A percentile compares a stretch with the other conserved stretches of the same genome.
Conservation (phyloP, 2,888 invertebrate genomes). For the Erynnis tages region DNA sequence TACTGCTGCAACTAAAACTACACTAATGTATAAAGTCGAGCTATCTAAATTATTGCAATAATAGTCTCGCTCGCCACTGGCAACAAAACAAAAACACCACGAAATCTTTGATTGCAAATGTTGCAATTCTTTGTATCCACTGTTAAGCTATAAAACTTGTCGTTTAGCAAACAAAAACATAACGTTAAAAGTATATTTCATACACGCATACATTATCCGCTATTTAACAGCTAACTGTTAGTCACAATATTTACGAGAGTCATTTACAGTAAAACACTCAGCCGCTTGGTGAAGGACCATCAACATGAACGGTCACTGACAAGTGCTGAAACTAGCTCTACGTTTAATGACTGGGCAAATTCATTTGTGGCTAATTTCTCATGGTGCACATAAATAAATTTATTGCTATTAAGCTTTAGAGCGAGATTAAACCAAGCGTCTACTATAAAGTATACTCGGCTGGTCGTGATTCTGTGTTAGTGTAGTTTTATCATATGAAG, state of each 20-base stretch:
- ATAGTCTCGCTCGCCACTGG: too few species aligned
- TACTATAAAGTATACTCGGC: neutral
- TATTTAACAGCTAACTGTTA: neutral
- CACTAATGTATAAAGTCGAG: too few species aligned
- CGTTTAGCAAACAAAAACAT: too few species aligned
- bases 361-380: slow-evolving; percentile 17
- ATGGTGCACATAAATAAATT: slow-evolving; percentile 1
- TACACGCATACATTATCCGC: neutral
- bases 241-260: slow-evolving; percentile 13
- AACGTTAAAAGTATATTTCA: too few species aligned
- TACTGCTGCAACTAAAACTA: too few species aligned
- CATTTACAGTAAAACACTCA: slow-evolving; percentile 17
- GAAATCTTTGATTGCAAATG: too few species aligned
- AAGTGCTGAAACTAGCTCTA: slow-evolving; percentile 14
- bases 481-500: too few species aligned
- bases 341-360: slow-evolving; percentile 20
- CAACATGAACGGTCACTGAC: slow-evolving; percentile 21
- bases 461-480: too few species aligned
- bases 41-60: too few species aligned
- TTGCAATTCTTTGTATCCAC: too few species aligned
- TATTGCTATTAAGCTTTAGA: neutral
- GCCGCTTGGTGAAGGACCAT: slow-evolving; percentile 19
- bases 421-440: neutral
- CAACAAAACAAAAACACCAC: too few species aligned
- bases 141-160: too few species aligned